phyloP scores from a whole-genome alignment of 1,140 invertebrate genomes.

The Leptinotarsa undecemlineata region DNA sequence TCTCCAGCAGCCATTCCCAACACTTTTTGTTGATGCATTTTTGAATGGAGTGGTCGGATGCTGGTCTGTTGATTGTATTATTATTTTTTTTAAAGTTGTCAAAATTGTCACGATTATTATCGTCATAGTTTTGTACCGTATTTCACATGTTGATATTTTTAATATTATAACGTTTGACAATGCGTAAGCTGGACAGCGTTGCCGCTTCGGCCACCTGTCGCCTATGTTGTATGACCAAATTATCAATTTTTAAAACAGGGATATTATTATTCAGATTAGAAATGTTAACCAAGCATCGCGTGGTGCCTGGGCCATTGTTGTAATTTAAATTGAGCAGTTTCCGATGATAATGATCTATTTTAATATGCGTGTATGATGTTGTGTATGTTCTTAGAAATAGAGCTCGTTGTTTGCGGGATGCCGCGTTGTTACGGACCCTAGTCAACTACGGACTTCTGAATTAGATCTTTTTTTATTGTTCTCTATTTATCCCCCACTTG shows the following conservation, averaged over 20 bases:
- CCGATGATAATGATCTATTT: constrained; percentile 53
- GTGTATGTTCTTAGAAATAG: constrained; percentile 54
- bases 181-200: constrained; percentile 25
- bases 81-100: constrained; percentile 45
- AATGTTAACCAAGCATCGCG: constrained; percentile 50
- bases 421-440: constrained; percentile 57
- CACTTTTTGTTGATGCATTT: constrained; percentile 56
- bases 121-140: constrained; percentile 53
- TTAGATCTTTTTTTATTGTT: constrained; percentile 36
- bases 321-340: constrained; percentile 51
- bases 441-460: constrained; percentile 50
- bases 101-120: constrained; percentile 47
- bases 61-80: constrained; percentile 49
- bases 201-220: constrained; percentile 31
- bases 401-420: constrained; percentile 55
- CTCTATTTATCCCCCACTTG: constrained; percentile 32
- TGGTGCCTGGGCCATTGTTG: constrained; percentile 53
- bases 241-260: constrained; percentile 53
- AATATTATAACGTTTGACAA: constrained; percentile 44
- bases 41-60: constrained; percentile 49
- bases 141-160: constrained; percentile 55
- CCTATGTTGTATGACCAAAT: constrained; percentile 52
- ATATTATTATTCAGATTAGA: constrained; percentile 48
- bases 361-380: constrained; percentile 56
- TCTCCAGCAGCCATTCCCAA: constrained; percentile 51